A percentile compares a stretch with the other conserved stretches of the same genome.
phyloP scores from a whole-genome alignment of 2,888 invertebrate species.

The Heliconius hortense region DNA sequence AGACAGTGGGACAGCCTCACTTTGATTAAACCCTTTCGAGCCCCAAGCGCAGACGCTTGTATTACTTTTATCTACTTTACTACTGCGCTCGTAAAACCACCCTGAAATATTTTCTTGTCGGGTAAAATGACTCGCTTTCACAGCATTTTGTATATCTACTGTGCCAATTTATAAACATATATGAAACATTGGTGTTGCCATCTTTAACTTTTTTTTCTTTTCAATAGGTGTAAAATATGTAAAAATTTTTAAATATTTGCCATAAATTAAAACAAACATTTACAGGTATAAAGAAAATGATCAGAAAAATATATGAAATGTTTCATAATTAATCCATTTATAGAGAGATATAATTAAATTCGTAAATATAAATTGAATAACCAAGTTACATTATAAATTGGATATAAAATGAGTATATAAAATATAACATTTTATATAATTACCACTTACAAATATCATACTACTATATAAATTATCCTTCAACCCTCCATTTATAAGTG shows the following conservation, averaged over 20 bases:
- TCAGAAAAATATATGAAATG: no score
- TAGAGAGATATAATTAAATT: no score
- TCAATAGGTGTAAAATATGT: background rate
- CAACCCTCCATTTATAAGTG: background rate
- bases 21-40: constrained; percentile 73
- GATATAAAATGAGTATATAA: no score
- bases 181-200: background rate
- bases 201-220: background rate
- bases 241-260: background rate
- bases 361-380: no score
- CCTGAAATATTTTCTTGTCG: constrained; percentile 58
- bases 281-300: background rate
- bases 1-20: constrained; percentile 59
- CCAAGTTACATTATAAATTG: no score
- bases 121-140: constrained; percentile 42
- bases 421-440: no score
- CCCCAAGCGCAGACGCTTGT: constrained; percentile 56
- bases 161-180: constrained; percentile 10
- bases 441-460: no score
- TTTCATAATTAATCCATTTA: no score
- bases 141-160: constrained; percentile 17
- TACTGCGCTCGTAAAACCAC: constrained; percentile 58
- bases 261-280: background rate
- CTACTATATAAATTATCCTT: background rate
- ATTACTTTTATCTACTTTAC: constrained; percentile 64